These are phyloP conservation scores for Cherax quadricarinatus DNA, from an alignment of 1,140 invertebrate genomes.

Conservation along the genomic window DNA sequence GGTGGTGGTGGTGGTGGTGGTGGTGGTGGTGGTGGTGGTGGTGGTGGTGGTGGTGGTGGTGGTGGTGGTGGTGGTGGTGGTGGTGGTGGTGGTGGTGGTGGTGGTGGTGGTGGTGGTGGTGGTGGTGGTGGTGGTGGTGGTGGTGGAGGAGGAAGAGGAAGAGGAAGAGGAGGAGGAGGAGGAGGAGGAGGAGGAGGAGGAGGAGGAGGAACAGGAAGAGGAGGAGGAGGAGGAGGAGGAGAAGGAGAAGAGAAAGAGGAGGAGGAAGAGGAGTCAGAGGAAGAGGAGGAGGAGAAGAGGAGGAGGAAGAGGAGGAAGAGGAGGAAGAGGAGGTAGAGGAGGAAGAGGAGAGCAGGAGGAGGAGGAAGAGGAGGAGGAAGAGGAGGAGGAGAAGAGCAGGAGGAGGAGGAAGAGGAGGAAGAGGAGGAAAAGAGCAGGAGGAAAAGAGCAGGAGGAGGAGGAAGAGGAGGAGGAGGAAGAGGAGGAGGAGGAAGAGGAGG, in stretches of 20 bases:
- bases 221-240: background rate
- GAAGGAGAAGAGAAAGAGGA: background rate
- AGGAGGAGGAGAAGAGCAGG: no score
- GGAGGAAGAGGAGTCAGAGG: no score
- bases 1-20: slow-evolving; percentile 8
- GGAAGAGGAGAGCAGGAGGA: no score
- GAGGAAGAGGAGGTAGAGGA: background rate
- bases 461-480: background rate
- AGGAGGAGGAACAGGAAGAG: no score
- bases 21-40: slow-evolving; percentile 9
- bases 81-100: slow-evolving; percentile 9
- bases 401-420: background rate
- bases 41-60: slow-evolving; percentile 4
- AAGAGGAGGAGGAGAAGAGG: background rate
- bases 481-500: background rate
- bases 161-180: no score
- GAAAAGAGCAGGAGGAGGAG: background rate
- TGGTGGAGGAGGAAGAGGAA: no score
- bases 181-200: no score
- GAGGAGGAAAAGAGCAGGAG: background rate
- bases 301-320: background rate
- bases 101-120: slow-evolving; percentile 9
- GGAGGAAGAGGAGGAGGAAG: no score
- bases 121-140: slow-evolving; percentile 8
- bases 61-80: slow-evolving; percentile 8